phyloP scores from a whole-genome alignment of 2,113 vertebrate genomes.

The Elephantulus edwardii region DNA sequence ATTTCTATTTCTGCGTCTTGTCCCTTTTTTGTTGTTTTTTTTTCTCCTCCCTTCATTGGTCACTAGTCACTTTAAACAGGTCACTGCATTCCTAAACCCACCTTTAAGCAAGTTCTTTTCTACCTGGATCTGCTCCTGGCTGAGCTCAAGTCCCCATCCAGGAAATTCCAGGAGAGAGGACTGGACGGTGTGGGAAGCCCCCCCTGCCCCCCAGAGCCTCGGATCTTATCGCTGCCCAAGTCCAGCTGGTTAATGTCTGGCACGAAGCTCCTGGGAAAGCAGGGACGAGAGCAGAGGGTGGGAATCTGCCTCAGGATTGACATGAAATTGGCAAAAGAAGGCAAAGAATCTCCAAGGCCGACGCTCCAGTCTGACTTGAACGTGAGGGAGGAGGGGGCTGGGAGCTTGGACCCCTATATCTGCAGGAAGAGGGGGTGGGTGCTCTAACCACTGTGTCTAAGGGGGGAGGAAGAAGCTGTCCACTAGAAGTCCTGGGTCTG shows the following conservation, averaged over 20 bases:
- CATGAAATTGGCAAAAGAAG: slow-evolving; percentile 48
- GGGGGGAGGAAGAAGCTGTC: neutral
- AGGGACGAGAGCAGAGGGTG: slow-evolving; percentile 61
- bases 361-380: too few species aligned
- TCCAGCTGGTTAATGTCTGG: slow-evolving; percentile 80
- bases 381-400: neutral
- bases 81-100: neutral
- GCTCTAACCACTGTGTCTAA: neutral
- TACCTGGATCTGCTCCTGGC: slow-evolving; percentile 53
- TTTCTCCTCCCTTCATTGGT: neutral
- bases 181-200: slow-evolving; percentile 22
- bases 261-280: slow-evolving; percentile 56
- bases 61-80: neutral
- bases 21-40: neutral
- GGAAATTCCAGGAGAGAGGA: slow-evolving; percentile 68
- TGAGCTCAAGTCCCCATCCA: slow-evolving; percentile 55
- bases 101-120: neutral
- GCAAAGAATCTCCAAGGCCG: slow-evolving; percentile 42
- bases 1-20: neutral
- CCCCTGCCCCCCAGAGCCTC: slow-evolving; percentile 33
- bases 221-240: slow-evolving; percentile 66
- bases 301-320: slow-evolving; percentile 62
- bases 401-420: neutral
- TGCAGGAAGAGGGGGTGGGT: neutral
- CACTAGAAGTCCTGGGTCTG: neutral